A percentile compares a stretch with the other conserved stretches of the same genome.
These are phyloP conservation scores for Copidosoma aretas DNA, from an alignment of 2,888 invertebrate genomes.

Conservation along the genomic window DNA sequence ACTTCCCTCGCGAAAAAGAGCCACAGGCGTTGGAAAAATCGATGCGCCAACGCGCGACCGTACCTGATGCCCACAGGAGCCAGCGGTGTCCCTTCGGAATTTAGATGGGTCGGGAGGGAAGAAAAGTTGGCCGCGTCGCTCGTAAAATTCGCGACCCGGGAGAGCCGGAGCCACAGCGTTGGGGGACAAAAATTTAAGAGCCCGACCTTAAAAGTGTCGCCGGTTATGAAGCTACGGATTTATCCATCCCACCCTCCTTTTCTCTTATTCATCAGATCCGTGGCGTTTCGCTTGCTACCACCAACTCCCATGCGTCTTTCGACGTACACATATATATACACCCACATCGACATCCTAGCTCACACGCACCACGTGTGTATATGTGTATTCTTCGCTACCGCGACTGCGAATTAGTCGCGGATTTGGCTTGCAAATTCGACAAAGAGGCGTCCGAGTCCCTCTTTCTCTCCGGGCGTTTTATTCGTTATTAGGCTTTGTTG, in stretches of 20 bases:
- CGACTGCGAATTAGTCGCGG: slow-evolving; percentile 23
- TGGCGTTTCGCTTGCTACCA: no score
- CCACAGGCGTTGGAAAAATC: no score
- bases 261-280: no score
- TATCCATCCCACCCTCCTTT: slow-evolving; percentile 39
- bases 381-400: background rate
- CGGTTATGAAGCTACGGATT: slow-evolving; percentile 57
- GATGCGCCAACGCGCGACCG: no score
- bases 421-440: slow-evolving; percentile 28
- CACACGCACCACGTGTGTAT: no score
- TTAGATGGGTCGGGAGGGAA: slow-evolving; percentile 2
- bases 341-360: no score
- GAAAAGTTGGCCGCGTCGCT: slow-evolving; percentile 24
- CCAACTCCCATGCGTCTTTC: background rate
- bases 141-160: slow-evolving; percentile 50
- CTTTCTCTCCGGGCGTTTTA: slow-evolving; percentile 13
- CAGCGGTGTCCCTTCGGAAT: slow-evolving; percentile 8
- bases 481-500: slow-evolving; percentile 7
- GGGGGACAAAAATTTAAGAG: slow-evolving; percentile 54
- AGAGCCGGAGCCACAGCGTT: background rate
- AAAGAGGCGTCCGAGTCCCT: background rate
- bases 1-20: no score
- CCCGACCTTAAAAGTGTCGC: slow-evolving; percentile 39
- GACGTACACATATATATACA: background rate
- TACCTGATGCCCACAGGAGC: no score